phyloP scores from a whole-genome alignment of 30 jellyfish, hydroid and myxozoan genomes.

The Rhopilema esculentum region DNA sequence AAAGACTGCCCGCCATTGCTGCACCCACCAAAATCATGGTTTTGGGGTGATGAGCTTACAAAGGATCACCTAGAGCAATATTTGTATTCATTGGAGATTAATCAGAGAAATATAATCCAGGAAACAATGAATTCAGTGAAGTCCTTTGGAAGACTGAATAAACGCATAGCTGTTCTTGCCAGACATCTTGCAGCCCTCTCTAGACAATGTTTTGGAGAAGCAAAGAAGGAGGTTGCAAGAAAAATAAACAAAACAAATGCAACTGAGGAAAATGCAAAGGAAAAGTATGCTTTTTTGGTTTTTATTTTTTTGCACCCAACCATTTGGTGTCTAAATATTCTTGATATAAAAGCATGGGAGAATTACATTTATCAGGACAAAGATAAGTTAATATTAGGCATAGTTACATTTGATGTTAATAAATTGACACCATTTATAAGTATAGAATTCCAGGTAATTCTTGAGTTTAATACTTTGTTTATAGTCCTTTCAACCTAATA shows the following conservation, averaged over 20 bases:
- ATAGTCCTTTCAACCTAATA: no score
- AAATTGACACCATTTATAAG: no score
- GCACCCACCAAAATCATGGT: conserved; percentile 85
- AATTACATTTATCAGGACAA: no score
- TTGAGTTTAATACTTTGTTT: no score
- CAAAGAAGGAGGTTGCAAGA: conserved; percentile 55
- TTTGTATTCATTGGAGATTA: conserved; percentile 53
- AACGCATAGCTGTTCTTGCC: conserved; percentile 59
- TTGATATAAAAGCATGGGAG: no score
- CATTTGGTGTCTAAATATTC: no score
- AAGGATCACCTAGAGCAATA: conserved; percentile 65
- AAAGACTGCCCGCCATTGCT: conserved; percentile 48
- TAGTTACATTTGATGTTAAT: no score
- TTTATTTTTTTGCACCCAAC: no score
- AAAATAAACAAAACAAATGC: conserved; percentile 22
- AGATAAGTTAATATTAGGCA: no score
- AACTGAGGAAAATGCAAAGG: conserved; percentile 48
- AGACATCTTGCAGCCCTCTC: conserved; percentile 74
- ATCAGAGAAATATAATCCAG: conserved; percentile 62
- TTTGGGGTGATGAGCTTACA: conserved; percentile 73
- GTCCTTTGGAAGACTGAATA: conserved; percentile 75
- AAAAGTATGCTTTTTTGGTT: conserved; percentile 32
- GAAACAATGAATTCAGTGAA: conserved; percentile 65
- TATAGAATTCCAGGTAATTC: no score
- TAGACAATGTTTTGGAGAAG: conserved; percentile 62